Base-by-base conservation (phyloP, 2,797 vertebrate species). In the Pogoniulus pusillus region DNA sequence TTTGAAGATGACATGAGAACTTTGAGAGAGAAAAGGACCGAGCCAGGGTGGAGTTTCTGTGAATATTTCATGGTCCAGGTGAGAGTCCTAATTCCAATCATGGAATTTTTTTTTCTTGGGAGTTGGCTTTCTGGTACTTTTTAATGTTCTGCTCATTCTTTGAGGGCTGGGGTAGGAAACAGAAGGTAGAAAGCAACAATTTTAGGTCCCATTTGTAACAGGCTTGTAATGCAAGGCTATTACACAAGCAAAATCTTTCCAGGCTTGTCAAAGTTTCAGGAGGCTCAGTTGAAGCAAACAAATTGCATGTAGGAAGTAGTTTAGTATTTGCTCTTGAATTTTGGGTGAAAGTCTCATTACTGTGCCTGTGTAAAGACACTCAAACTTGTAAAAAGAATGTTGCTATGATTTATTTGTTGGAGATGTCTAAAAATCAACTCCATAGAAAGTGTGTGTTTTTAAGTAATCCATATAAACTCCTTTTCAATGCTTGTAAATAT, bases 21-120 rank as follows among this genome's bases (percentile, higher is more conserved):
- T 7, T 97, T 99, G 94, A 96, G 99, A 69, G 99, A 99, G 97
- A 99, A 99, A 94, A 98, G 99, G 94, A 99, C 99, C 0, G 99
- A 99, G 96, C 99, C 99, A 2, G 99, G 98, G 89, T 99, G 99
- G 99, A 99, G 99, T 97, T 99, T 99, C 97, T 99, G 99, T 64
- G 98, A 99, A 89, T 99, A 99, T 97, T 99, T 99, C 97, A 99
- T 99, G 99, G 99, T 99, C 69, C 99, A 99, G 99, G 99, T 99
- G 85, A 57, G 43, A 78, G 15, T 64, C 10, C 27, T 74, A 4
- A 16, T 79, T 89, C 30, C 66, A 70, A 43, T 74, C 65, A 45
- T n/a, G 24, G 14, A 10, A 30, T 7, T 13, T 10, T 29, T n/a
- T 57, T 69, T 58, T 65, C 62, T 57, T 65, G 43, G 9, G 73